These are phyloP conservation scores for Hypomecis atomaria DNA, from an alignment of 2,888 invertebrate species.

Conservation along the genomic window DNA sequence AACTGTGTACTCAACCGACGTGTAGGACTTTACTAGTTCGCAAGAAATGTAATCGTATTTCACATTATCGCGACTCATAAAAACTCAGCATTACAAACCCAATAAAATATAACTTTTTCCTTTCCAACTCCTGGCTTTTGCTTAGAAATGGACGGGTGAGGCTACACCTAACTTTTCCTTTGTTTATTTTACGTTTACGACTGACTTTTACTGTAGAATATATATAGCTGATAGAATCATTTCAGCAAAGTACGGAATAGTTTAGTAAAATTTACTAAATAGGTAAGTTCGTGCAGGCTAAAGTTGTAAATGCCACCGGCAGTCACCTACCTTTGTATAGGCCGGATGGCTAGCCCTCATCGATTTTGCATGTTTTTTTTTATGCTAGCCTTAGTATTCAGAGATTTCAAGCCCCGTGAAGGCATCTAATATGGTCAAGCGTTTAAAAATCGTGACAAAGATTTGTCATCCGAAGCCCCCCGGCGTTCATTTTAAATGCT, in stretches of 20 bases:
- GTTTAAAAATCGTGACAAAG: too few relatives aligned
- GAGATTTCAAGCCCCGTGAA: too few relatives aligned
- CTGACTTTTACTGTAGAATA: constrained; percentile 27
- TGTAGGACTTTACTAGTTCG: constrained; percentile 42
- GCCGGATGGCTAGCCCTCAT: too few relatives aligned
- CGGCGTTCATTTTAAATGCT: too few relatives aligned
- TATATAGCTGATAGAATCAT: constrained; percentile 16
- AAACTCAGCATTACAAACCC: constrained; percentile 37
- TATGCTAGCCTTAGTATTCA: too few relatives aligned
- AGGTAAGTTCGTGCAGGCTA: neutral
- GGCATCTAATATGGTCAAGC: too few relatives aligned
- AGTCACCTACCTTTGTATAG: too few relatives aligned
- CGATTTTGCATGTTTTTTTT: too few relatives aligned
- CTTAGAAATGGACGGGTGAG: constrained; percentile 33
- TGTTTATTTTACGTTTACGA: constrained; percentile 34
- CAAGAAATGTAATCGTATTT: constrained; percentile 59
- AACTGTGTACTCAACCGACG: constrained; percentile 37
- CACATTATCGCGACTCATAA: constrained; percentile 43
- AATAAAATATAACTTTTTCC: constrained; percentile 38
- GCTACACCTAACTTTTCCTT: constrained; percentile 25
- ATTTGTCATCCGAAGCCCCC: too few relatives aligned
- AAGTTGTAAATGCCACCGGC: neutral
- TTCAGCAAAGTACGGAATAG: constrained; percentile 6
- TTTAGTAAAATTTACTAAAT: neutral
- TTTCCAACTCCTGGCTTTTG: constrained; percentile 31